Conservation (phyloP, 2,113 vertebrate genomes). For the Nothoprocta perdicaria region DNA sequence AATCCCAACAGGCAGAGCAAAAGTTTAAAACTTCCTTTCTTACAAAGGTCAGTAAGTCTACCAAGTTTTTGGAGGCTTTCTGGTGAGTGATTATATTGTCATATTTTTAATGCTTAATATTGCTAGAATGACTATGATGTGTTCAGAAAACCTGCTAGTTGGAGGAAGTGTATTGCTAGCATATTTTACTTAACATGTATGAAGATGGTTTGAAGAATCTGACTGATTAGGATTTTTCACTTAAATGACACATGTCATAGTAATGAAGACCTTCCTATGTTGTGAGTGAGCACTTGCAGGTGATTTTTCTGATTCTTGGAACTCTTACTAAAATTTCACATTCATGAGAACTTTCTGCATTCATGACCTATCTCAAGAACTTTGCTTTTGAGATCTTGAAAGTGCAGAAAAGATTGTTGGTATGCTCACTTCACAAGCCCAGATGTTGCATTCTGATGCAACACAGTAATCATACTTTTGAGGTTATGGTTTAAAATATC, state of each 20-base stretch:
- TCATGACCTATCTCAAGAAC: rapidly evolving
- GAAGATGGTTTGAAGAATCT: background rate
- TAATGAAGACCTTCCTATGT: background rate
- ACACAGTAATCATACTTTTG: background rate
- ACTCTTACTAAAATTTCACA: background rate
- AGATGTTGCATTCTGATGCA: background rate
- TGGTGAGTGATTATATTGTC: background rate
- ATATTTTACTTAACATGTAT: rapidly evolving
- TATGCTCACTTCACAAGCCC: background rate
- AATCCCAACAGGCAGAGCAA: conserved; percentile 43
- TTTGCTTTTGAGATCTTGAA: background rate
- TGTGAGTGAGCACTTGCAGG: background rate
- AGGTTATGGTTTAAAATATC: background rate
- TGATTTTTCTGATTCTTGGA: background rate
- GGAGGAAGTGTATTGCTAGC: background rate
- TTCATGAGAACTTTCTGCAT: background rate
- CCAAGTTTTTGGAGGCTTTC: background rate
- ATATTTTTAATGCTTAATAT: background rate
- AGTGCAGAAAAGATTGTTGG: background rate
- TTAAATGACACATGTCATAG: background rate
- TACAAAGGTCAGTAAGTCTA: background rate
- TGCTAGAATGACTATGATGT: rapidly evolving
- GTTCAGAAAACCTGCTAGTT: background rate
- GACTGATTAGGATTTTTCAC: rapidly evolving
- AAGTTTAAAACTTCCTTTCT: background rate